Conservation (phyloP, 2,888 invertebrate species). For the Thelaira solivaga region DNA sequence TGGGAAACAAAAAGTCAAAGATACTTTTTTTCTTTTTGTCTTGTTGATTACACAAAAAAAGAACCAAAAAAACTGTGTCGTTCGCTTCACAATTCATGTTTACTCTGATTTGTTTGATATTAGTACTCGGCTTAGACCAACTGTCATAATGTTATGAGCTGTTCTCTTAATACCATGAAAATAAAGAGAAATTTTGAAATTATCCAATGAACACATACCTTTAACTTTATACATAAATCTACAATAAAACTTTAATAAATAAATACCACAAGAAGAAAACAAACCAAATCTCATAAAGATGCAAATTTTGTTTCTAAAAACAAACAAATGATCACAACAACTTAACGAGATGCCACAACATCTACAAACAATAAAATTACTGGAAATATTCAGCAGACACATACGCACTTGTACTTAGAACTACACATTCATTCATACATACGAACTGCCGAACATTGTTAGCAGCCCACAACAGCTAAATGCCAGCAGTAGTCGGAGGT, state of each 20-base stretch:
- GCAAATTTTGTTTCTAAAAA: conserved; percentile 53
- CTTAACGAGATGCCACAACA: conserved; percentile 66
- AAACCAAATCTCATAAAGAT: conserved; percentile 59
- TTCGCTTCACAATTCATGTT: no score
- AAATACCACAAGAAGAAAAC: conserved; percentile 46
- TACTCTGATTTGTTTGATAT: no score
- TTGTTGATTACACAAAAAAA: no score
- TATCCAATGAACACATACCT: conserved; percentile 8
- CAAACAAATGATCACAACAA: conserved; percentile 62
- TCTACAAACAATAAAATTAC: conserved; percentile 43
- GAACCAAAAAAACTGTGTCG: no score
- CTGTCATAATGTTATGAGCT: no score
- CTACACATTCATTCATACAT: conserved; percentile 1
- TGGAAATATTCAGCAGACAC: neutral
- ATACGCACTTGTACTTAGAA: neutral
- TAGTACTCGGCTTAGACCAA: no score
- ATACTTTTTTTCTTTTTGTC: no score
- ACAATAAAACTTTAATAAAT: conserved; percentile 14
- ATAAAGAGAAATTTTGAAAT: neutral
- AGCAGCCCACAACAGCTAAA: no score
- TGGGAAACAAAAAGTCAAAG: no score
- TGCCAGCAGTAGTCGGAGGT: no score
- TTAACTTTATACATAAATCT: neutral
- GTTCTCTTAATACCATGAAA: no score
- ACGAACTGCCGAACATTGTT: neutral